Evolutionary conservation across 2,113 vertebrate species (phyloP).

Genomic region (Madoqua kirkii): DNA sequence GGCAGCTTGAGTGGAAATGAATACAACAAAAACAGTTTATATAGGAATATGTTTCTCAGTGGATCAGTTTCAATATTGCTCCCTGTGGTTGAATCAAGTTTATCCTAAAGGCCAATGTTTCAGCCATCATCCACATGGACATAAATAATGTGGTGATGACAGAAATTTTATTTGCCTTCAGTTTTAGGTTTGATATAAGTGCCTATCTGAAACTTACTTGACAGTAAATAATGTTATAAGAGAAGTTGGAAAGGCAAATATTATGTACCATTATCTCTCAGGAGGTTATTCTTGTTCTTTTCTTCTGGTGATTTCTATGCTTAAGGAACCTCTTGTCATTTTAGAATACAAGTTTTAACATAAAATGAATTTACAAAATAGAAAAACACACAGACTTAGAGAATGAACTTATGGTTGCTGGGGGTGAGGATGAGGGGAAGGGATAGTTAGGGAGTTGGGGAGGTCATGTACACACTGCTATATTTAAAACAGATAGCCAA

Average conservation of each 20-base stretch:
- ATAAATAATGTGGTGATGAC: not conserved
- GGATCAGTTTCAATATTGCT: constrained; percentile 25
- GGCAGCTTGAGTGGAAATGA: constrained; percentile 16
- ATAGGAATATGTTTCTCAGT: constrained; percentile 24
- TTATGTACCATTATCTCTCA: not conserved
- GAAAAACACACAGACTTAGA: not conserved
- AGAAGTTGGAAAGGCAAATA: not conserved
- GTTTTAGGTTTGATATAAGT: not conserved
- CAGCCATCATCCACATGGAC: not conserved
- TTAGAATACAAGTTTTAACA: not conserved
- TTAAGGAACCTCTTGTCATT: not conserved
- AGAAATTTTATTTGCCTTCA: constrained; percentile 32
- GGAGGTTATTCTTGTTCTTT: not conserved
- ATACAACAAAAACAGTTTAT: constrained; percentile 26
- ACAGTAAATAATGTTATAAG: not conserved
- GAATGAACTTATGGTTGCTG: not conserved
- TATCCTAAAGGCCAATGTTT: not conserved
- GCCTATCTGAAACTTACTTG: not conserved
- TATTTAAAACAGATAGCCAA: not conserved
- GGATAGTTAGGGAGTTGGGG: not conserved
- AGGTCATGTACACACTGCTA: not conserved
- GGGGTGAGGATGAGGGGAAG: not conserved
- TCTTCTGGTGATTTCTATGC: not conserved
- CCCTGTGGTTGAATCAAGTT: not conserved
- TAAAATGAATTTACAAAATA: not conserved